Percentiles rank a stretch among this genome's conserved stretches.
These are phyloP conservation scores for Copsychus sechellarum DNA, from an alignment of 2,113 vertebrate genomes.

Conservation along the genomic window DNA sequence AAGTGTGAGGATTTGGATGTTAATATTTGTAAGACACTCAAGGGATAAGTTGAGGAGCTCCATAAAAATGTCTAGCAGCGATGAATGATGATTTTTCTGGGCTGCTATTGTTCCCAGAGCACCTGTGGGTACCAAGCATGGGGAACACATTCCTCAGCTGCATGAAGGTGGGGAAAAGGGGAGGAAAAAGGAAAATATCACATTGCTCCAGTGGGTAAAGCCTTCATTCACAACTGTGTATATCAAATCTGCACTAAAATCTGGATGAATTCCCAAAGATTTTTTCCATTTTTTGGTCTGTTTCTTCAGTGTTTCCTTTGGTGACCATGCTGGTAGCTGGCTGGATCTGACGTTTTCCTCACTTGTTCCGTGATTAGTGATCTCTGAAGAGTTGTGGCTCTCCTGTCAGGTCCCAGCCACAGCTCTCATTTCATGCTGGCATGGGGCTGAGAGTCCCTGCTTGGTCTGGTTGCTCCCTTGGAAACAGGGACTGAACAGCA, in stretches of 20 bases:
- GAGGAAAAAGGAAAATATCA: background rate
- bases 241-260: background rate
- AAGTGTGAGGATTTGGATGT: background rate
- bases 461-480: background rate
- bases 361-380: background rate
- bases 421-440: background rate
- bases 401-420: background rate
- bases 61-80: constrained; percentile 6
- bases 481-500: background rate
- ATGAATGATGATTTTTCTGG: constrained; percentile 14
- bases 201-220: background rate
- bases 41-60: constrained; percentile 3
- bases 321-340: background rate
- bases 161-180: background rate
- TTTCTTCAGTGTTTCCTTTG: constrained; percentile 18
- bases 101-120: constrained; percentile 3
- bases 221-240: background rate
- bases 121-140: background rate
- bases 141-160: background rate
- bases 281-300: background rate
- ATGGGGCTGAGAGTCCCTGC: background rate
- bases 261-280: background rate
- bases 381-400: background rate
- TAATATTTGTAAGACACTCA: constrained; percentile 20
- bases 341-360: background rate